Conservation (phyloP, 2,113 vertebrate genomes). For the Hemicordylus capensis region DNA sequence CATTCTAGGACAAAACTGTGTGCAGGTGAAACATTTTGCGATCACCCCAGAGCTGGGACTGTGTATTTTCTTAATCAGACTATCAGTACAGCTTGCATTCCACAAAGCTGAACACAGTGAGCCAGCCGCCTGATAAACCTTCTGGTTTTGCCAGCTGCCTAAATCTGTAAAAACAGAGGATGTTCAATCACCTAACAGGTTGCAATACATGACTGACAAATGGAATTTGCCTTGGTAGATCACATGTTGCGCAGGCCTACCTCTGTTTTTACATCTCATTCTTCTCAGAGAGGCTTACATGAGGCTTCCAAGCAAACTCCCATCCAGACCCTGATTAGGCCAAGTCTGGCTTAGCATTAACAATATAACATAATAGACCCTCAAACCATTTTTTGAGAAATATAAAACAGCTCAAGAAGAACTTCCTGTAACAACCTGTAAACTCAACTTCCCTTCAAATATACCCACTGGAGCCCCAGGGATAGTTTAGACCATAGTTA, state of each 20-base stretch:
- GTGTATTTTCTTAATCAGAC: neutral
- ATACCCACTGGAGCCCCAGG: neutral
- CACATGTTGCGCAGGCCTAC: too few species aligned
- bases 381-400: neutral
- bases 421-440: neutral
- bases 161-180: neutral
- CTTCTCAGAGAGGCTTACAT: neutral
- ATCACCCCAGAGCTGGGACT: neutral
- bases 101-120: neutral
- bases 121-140: neutral
- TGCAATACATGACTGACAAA: neutral
- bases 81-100: neutral
- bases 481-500: too few species aligned
- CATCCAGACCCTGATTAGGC: too few species aligned
- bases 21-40: neutral
- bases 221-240: neutral
- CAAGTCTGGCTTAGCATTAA: neutral
- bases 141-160: neutral
- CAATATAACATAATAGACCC: too few species aligned
- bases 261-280: neutral
- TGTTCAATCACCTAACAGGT: neutral
- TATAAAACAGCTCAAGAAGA: neutral
- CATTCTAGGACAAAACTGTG: constrained; percentile 8
- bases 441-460: neutral
- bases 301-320: neutral